Conservation (phyloP, 2,888 invertebrate genomes). For the Drosophila imparisetae region DNA sequence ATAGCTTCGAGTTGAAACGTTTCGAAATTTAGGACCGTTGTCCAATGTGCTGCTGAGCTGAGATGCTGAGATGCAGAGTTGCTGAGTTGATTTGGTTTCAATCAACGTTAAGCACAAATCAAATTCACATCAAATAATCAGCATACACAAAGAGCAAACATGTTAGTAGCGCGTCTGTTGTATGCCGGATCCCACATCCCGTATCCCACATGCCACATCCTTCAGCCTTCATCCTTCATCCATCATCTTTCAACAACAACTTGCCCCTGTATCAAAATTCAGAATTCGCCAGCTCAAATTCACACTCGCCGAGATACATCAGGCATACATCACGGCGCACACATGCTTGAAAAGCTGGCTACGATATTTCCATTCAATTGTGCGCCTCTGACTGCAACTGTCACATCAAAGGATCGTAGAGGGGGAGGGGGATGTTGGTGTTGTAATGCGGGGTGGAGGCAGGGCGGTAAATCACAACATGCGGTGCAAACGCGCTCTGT, state of each 20-base stretch:
- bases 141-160: conserved; percentile 20
- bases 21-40: conserved; percentile 31
- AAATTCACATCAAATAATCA: conserved; percentile 50
- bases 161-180: background rate
- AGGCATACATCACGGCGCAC: conserved; percentile 19
- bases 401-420: conserved; percentile 31
- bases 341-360: conserved; percentile 21
- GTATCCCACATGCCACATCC: background rate
- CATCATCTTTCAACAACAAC: conserved; percentile 10
- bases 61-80: background rate
- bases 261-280: conserved; percentile 48
- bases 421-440: background rate
- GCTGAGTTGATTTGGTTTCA: conserved; percentile 31
- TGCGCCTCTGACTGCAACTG: conserved; percentile 56
- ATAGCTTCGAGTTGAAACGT: conserved; percentile 21
- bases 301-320: conserved; percentile 30
- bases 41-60: conserved; percentile 17
- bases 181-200: background rate
- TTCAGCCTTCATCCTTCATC: background rate
- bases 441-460: conserved; percentile 9
- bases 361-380: conserved; percentile 40
- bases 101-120: conserved; percentile 61
- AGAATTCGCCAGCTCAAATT: conserved; percentile 54
- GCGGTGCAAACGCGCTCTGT: conserved; percentile 44
- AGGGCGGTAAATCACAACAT: conserved; percentile 72